Evolutionary conservation across 2,797 vertebrate species (phyloP).

Genomic region (Melanotaenia boesemani): DNA sequence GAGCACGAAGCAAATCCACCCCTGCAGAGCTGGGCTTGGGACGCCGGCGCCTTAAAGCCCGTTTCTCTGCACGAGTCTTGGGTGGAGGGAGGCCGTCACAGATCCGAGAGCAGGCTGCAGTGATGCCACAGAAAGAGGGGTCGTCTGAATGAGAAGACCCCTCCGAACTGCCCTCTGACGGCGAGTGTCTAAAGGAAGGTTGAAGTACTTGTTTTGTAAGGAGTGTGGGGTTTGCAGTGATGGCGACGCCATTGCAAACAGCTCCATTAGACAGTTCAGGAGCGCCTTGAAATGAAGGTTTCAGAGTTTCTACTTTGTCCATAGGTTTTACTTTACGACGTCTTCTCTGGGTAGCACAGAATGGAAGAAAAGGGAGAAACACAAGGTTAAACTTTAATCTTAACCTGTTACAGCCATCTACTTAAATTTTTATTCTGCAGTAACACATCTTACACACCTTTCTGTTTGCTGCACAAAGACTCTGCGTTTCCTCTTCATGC

Average conservation of each 20-base stretch:
- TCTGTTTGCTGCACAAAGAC: constrained; percentile 88
- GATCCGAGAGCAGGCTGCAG: constrained; percentile 87
- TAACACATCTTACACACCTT: constrained; percentile 83
- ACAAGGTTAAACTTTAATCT: background rate
- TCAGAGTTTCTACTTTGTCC: constrained; percentile 72
- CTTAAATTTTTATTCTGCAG: background rate
- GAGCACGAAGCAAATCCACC: constrained; percentile 88
- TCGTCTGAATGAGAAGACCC: constrained; percentile 94
- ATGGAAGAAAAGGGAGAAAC: background rate
- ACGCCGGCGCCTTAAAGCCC: constrained; percentile 87
- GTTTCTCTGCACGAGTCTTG: constrained; percentile 81
- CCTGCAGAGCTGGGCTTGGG: constrained; percentile 82
- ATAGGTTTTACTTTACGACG: constrained; percentile 66
- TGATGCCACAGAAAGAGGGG: constrained; percentile 94
- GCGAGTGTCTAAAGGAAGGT: constrained; percentile 73
- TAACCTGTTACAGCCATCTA: background rate
- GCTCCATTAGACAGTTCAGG: constrained; percentile 63
- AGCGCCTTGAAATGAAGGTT: constrained; percentile 47
- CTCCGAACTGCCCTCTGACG: constrained; percentile 93
- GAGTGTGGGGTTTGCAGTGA: constrained; percentile 28
- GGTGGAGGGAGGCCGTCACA: constrained; percentile 86
- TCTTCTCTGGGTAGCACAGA: constrained; percentile 61
- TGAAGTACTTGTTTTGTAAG: constrained; percentile 48
- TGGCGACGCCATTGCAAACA: constrained; percentile 38
- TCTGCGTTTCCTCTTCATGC: constrained; percentile 87